Conservation (phyloP, 2,888 invertebrate species). For the Rhaphigaster nebulosa region DNA sequence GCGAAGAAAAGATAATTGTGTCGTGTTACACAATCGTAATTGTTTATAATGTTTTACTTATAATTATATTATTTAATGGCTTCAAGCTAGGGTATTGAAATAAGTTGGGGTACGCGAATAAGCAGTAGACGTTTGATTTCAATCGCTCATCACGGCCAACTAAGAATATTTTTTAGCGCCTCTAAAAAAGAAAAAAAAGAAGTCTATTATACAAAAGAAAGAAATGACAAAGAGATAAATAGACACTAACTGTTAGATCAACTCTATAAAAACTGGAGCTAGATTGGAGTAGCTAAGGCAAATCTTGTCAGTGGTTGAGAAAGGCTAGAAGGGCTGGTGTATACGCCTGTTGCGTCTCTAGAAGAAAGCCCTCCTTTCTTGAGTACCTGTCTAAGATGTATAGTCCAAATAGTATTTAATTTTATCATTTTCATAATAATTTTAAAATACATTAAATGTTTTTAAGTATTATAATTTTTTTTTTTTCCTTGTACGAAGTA, state of each 20-base stretch:
- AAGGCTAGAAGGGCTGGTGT: neutral
- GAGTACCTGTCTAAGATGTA: neutral
- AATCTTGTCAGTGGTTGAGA: conserved; percentile 2
- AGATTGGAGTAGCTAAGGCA: conserved; percentile 1
- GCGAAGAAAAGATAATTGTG: no score
- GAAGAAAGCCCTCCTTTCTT: conserved; percentile 1
- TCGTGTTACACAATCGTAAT: no score
- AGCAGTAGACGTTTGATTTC: no score
- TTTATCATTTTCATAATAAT: neutral
- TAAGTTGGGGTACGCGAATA: no score
- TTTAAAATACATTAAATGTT: no score
- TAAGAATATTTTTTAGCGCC: no score
- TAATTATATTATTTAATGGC: no score
- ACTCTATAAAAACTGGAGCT: neutral
- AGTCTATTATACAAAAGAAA: neutral
- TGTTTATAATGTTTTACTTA: no score
- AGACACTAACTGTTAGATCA: neutral
- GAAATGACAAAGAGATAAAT: neutral
- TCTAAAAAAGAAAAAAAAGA: neutral
- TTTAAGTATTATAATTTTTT: no score
- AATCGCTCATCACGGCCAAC: no score
- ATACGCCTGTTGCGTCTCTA: neutral
- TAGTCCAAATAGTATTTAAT: neutral
- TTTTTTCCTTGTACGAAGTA: no score
- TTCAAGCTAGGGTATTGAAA: no score